A percentile compares a stretch with the other conserved stretches of the same genome.
Evolutionary conservation across 2,113 vertebrate genomes (phyloP).

Genomic region (Orthonyx spaldingii): DNA sequence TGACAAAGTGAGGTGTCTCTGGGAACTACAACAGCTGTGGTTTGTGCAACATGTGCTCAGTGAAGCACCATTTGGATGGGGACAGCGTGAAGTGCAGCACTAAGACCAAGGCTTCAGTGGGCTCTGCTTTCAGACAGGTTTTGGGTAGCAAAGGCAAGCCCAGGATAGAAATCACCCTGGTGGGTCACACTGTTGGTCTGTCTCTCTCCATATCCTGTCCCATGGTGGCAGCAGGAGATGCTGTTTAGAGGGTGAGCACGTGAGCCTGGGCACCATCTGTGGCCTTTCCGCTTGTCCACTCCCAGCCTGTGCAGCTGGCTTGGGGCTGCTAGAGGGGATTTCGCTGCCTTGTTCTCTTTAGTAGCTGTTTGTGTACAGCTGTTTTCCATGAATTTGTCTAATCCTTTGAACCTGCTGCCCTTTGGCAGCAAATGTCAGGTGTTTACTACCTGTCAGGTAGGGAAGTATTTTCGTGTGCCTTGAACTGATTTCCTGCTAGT

Average conservation of each 20-base stretch:
- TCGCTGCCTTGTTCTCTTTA: not conserved
- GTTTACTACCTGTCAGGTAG: not conserved
- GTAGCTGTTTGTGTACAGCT: not conserved
- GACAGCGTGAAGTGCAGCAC: not conserved
- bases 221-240: not conserved
- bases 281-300: not conserved
- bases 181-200: not conserved
- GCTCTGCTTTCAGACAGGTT: not conserved
- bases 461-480: not conserved
- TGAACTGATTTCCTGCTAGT: not conserved
- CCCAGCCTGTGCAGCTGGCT: not conserved
- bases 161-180: not conserved
- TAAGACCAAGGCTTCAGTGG: fast-evolving
- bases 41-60: not conserved
- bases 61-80: not conserved
- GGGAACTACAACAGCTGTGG: not conserved
- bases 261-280: not conserved
- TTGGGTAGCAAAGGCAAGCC: not conserved
- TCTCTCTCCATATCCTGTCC: not conserved
- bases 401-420: not conserved
- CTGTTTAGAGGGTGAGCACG: fast-evolving
- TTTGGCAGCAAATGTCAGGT: not conserved
- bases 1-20: not conserved
- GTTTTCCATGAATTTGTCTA: not conserved
- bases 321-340: not conserved